Evolutionary conservation across 2,113 vertebrate species (phyloP).

Genomic region (Cyprinodon brontotheroides): DNA sequence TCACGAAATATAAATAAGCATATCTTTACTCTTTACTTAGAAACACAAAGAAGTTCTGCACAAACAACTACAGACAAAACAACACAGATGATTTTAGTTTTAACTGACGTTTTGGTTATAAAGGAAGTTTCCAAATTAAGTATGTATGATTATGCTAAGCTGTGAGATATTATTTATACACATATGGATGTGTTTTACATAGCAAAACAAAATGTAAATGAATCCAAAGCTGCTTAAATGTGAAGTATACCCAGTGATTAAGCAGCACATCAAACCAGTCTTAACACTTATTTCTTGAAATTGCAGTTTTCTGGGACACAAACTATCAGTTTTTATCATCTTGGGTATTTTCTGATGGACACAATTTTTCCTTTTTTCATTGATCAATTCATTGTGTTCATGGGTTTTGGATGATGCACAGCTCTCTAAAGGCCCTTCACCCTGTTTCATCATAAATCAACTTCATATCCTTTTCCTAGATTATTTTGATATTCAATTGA

Average conservation of each 20-base stretch:
- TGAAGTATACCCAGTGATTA: too few species aligned
- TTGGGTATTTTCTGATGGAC: not conserved
- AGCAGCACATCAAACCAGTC: too few species aligned
- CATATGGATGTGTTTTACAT: too few species aligned
- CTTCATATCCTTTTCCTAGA: not conserved
- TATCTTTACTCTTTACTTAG: constrained; percentile 5
- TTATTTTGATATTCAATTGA: not conserved
- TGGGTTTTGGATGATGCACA: not conserved
- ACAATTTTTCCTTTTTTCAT: not conserved
- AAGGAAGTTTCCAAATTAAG: not conserved
- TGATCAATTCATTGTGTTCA: not conserved
- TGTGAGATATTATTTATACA: not conserved
- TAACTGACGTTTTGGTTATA: not conserved
- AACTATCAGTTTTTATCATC: too few species aligned
- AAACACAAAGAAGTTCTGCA: not conserved
- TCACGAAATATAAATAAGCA: constrained; percentile 46
- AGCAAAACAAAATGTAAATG: too few species aligned
- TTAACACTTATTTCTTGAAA: too few species aligned
- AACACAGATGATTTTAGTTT: not conserved
- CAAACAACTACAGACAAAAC: not conserved
- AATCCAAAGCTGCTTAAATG: too few species aligned
- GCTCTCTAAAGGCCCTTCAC: not conserved
- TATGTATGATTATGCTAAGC: not conserved
- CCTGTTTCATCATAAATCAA: not conserved
- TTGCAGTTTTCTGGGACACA: too few species aligned